phyloP scores from a whole-genome alignment of 2,797 vertebrate genomes.

The Fratercula arctica region DNA sequence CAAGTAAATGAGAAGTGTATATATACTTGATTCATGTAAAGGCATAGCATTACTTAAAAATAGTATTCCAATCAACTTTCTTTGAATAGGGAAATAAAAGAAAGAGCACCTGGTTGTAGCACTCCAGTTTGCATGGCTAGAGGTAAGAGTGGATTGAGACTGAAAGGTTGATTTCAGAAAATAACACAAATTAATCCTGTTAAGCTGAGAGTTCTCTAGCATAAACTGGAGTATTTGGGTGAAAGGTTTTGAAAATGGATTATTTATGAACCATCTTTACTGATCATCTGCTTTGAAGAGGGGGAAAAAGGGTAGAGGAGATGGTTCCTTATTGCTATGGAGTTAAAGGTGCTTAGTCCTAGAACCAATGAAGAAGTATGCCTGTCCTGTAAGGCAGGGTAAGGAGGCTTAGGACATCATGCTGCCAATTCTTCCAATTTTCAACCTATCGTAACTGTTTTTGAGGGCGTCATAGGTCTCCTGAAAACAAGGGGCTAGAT shows the following conservation, averaged over 20 bases:
- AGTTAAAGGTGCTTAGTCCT: not conserved
- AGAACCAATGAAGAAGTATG: not conserved
- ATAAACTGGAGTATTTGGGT: not conserved
- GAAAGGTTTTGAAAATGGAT: not conserved
- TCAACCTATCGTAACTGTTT: not conserved
- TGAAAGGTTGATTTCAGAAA: not conserved
- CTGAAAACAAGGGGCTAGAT: not conserved
- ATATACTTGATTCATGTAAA: not conserved
- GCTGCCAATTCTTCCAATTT: not conserved
- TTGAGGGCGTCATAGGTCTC: too few relatives aligned
- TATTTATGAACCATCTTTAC: not conserved
- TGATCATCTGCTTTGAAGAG: not conserved
- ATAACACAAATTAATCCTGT: not conserved
- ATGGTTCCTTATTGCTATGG: not conserved
- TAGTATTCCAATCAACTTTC: not conserved
- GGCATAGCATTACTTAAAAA: not conserved
- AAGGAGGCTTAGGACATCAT: not conserved
- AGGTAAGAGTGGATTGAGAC: not conserved
- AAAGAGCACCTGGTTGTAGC: not conserved
- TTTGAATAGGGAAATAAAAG: not conserved
- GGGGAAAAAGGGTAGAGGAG: not conserved
- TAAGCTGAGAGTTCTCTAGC: not conserved
- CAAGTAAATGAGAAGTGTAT: not conserved
- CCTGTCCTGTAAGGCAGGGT: not conserved
- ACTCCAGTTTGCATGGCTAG: not conserved